Conservation (phyloP, 2,888 invertebrate genomes). For the Lithodes maja region DNA sequence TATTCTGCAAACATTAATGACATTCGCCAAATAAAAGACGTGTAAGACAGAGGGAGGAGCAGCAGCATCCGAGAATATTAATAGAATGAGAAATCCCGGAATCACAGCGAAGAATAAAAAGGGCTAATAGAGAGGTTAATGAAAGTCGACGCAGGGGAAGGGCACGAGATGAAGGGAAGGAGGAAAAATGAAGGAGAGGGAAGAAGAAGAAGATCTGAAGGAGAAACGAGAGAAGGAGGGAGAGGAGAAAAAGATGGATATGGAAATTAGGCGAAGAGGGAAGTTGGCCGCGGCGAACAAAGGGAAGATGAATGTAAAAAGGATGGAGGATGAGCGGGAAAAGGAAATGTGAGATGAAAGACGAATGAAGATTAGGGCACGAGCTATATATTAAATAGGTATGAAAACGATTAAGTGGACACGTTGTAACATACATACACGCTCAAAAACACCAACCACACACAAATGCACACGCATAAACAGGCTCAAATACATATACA, state of each 20-base stretch:
- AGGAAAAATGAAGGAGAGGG: neutral
- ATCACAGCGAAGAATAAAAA: neutral
- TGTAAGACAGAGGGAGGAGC: neutral
- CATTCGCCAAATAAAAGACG: no score
- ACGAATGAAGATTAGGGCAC: neutral
- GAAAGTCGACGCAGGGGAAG: neutral
- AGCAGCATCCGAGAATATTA: neutral
- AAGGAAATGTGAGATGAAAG: neutral
- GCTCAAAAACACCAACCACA: no score
- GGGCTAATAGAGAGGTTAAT: neutral
- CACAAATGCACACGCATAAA: no score
- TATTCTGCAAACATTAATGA: no score
- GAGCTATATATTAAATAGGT: no score
- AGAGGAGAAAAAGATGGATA: neutral
- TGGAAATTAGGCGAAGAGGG: neutral
- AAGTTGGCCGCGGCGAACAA: neutral
- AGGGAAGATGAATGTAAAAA: neutral
- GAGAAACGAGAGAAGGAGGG: neutral
- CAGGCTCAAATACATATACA: no score
- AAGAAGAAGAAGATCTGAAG: neutral
- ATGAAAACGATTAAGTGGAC: no score
- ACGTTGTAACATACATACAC: no score
- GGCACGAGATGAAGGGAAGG: neutral
- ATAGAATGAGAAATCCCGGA: neutral
- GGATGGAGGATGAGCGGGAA: neutral